These are phyloP conservation scores for Plecturocebus donacophilus DNA, from an alignment of 2,113 vertebrate genomes.

Conservation along the genomic window DNA sequence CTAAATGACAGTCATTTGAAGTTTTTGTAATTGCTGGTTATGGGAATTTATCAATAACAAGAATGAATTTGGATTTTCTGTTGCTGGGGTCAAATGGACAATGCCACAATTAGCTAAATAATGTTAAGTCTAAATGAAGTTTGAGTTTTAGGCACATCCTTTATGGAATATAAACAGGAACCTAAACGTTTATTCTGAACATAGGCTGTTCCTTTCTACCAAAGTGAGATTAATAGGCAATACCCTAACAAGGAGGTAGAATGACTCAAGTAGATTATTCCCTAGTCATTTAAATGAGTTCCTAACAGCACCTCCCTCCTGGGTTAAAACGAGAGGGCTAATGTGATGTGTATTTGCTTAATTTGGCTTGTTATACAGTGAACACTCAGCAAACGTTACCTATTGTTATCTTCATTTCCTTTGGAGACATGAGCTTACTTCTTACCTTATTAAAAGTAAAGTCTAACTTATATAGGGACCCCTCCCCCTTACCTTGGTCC, in stretches of 20 bases:
- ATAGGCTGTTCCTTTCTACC: neutral
- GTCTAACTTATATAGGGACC: neutral
- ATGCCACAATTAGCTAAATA: neutral
- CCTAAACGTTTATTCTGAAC: neutral
- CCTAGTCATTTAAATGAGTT: neutral
- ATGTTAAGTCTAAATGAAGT: neutral
- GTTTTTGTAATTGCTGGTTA: neutral
- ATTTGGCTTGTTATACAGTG: neutral
- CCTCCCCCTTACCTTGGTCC: neutral
- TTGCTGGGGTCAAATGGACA: neutral
- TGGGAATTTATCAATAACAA: neutral
- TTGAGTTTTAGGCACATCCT: neutral
- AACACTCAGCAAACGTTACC: neutral
- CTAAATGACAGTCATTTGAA: neutral
- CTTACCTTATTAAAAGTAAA: neutral
- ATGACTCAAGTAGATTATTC: neutral
- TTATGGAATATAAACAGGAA: neutral
- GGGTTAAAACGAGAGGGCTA: neutral
- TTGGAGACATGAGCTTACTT: neutral
- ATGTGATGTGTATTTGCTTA: neutral
- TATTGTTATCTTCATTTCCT: neutral
- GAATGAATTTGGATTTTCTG: neutral
- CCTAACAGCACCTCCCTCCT: neutral
- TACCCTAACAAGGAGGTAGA: neutral
- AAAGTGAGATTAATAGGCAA: neutral